Evolutionary conservation across 2,797 vertebrate genomes (phyloP).

Genomic region (Propithecus perrieri): DNA sequence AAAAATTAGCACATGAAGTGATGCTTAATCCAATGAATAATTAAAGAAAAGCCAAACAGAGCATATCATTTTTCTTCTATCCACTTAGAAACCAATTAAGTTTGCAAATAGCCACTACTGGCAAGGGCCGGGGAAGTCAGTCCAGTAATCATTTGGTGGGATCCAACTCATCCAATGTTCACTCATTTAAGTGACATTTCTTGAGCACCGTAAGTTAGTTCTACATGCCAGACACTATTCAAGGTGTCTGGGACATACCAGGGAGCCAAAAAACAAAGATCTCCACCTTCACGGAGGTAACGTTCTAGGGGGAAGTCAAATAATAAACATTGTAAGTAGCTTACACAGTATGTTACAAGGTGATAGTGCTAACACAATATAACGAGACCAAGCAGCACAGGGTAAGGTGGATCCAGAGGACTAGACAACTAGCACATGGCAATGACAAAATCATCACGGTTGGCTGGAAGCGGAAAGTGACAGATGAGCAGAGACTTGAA

Average conservation of each 20-base stretch:
- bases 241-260: not conserved
- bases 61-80: not conserved
- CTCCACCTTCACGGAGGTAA: not conserved
- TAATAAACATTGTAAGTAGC: not conserved
- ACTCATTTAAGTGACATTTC: not conserved
- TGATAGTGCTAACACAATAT: not conserved
- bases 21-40: not conserved
- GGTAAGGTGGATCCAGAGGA: not conserved
- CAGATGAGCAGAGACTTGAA: not conserved
- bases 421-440: rapidly evolving
- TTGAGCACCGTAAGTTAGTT: not conserved
- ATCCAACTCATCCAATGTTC: not conserved
- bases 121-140: not conserved
- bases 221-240: not conserved
- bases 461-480: not conserved
- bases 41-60: not conserved
- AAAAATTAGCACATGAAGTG: not conserved
- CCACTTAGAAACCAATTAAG: not conserved
- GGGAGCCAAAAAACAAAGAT: not conserved
- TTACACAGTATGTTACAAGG: not conserved
- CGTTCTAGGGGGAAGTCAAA: not conserved
- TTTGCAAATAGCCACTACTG: not conserved
- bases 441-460: not conserved
- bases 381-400: not conserved
- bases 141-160: not conserved